phyloP scores from a whole-genome alignment of 2,113 vertebrate species.

The Vanacampus margaritifer region DNA sequence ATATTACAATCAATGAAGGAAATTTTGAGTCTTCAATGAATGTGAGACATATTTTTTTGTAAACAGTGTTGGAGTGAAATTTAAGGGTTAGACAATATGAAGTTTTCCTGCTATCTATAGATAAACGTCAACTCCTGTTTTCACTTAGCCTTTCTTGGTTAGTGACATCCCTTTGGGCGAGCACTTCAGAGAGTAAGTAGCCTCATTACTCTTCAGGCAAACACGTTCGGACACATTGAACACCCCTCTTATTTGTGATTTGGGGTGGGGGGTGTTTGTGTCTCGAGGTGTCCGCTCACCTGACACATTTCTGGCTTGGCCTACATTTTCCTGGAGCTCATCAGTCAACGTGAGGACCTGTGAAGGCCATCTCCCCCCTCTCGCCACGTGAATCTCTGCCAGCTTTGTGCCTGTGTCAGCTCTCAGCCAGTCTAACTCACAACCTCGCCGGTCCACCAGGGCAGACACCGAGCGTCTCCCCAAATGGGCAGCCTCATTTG shows the following conservation, averaged over 20 bases:
- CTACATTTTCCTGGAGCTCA: constrained; percentile 67
- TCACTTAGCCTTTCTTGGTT: constrained; percentile 36
- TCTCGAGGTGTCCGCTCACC: constrained; percentile 48
- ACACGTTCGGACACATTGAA: constrained; percentile 64
- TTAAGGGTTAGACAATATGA: background rate
- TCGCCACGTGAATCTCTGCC: constrained; percentile 49
- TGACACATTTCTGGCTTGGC: constrained; percentile 68
- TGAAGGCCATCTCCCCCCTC: constrained; percentile 63
- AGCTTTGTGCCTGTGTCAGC: constrained; percentile 65
- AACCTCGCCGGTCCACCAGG: constrained; percentile 36
- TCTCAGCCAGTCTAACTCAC: constrained; percentile 19
- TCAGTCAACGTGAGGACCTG: constrained; percentile 65
- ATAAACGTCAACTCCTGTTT: constrained; percentile 39
- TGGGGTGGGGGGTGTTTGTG: constrained; percentile 54
- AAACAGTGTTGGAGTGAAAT: background rate
- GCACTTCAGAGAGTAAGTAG: constrained; percentile 29
- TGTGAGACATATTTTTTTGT: background rate
- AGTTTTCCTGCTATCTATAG: background rate
- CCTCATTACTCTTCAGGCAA: constrained; percentile 62
- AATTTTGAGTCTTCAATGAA: background rate
- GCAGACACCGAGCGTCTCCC: constrained; percentile 49
- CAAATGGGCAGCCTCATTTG: constrained; percentile 67
- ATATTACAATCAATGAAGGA: background rate
- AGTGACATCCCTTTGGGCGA: constrained; percentile 35
- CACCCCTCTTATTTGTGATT: constrained; percentile 46